Evolutionary conservation across 2,888 invertebrate species (phyloP).

Genomic region (Eulithis prunata): DNA sequence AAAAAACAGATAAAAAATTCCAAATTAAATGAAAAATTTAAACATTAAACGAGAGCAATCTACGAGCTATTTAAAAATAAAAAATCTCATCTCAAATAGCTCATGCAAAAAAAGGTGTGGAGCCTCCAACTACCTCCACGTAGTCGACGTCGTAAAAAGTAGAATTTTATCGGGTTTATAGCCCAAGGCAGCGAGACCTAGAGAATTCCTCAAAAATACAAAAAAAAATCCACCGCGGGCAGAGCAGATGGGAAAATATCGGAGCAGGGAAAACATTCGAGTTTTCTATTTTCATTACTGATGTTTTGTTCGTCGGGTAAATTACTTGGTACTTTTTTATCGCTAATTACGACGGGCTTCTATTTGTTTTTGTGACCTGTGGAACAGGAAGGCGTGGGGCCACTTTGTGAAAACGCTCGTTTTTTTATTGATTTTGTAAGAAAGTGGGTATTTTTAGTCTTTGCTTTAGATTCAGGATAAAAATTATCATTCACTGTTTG

Average conservation of each 20-base stretch:
- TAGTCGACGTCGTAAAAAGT: constrained; percentile 51
- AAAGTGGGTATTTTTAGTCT: neutral
- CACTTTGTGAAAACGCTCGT: neutral
- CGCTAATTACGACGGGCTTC: constrained; percentile 16
- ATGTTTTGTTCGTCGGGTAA: constrained; percentile 6
- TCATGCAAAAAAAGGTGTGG: constrained; percentile 26
- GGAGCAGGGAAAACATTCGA: neutral
- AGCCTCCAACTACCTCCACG: constrained; percentile 44
- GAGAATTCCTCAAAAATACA: constrained; percentile 26
- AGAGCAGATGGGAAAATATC: constrained; percentile 1
- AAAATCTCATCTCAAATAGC: constrained; percentile 33
- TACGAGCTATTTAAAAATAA: constrained; percentile 27
- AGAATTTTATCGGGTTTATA: constrained; percentile 58
- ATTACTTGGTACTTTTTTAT: constrained; percentile 17
- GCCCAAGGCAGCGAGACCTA: constrained; percentile 38
- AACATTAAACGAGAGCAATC: constrained; percentile 32
- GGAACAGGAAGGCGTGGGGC: neutral
- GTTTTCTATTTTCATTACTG: constrained; percentile 16
- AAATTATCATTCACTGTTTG: too few species aligned
- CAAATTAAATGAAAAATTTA: constrained; percentile 24
- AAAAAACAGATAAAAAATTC: too few species aligned
- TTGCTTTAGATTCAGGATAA: too few species aligned
- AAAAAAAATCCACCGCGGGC: constrained; percentile 16
- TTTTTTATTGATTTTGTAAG: neutral
- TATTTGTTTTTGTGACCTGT: constrained; percentile 17